phyloP scores from a whole-genome alignment of 2,888 invertebrate genomes.

The Isoperla grammatica region DNA sequence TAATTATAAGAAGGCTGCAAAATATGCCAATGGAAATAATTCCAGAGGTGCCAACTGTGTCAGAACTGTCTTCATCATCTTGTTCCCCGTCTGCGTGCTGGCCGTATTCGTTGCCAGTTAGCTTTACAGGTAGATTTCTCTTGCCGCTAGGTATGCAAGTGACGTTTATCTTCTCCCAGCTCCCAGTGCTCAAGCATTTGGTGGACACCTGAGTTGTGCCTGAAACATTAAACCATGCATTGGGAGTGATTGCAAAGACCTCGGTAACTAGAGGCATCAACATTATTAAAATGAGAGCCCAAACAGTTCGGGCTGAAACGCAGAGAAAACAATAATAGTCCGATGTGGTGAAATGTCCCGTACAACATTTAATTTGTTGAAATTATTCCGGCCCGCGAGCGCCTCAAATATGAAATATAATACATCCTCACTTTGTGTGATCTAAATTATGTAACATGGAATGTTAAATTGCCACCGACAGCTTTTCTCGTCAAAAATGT shows the following conservation, averaged over 20 bases:
- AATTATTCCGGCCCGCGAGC: too few relatives aligned
- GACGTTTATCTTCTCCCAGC: slow-evolving; percentile 32
- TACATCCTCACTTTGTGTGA: too few relatives aligned
- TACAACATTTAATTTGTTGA: too few relatives aligned
- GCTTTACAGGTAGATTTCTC: slow-evolving; percentile 23
- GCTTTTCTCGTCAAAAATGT: too few relatives aligned
- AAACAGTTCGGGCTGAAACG: too few relatives aligned
- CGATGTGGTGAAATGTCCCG: too few relatives aligned
- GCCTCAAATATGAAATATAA: too few relatives aligned
- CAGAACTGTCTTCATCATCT: slow-evolving; percentile 4
- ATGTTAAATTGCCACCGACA: too few relatives aligned
- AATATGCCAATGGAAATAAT: slow-evolving; percentile 23
- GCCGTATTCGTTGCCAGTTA: slow-evolving; percentile 24
- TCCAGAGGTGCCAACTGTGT: slow-evolving; percentile 18
- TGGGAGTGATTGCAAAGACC: too few relatives aligned
- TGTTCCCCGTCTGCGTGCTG: slow-evolving; percentile 14
- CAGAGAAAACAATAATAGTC: too few relatives aligned
- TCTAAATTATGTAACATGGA: too few relatives aligned
- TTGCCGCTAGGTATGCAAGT: slow-evolving; percentile 30
- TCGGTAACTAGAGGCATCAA: neutral
- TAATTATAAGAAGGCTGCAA: slow-evolving; percentile 23
- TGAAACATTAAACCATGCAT: slow-evolving; percentile 11
- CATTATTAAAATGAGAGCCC: too few relatives aligned
- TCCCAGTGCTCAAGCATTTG: slow-evolving; percentile 31
- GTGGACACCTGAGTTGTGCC: slow-evolving; percentile 30